Evolutionary conservation across 2,888 invertebrate species (phyloP).

Genomic region (Eristalinus aeneus): DNA sequence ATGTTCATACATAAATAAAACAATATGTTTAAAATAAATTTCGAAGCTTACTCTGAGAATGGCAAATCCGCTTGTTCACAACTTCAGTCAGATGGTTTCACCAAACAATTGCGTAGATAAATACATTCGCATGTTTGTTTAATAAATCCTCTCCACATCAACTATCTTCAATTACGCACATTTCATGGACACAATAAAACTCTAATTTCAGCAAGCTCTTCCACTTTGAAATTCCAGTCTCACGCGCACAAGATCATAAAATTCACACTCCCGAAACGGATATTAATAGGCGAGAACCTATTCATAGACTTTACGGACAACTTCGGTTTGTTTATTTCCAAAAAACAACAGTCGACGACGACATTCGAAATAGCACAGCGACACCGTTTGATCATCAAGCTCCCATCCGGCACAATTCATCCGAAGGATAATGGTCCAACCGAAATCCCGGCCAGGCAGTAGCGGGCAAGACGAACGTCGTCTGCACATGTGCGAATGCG

Average conservation of each 20-base stretch:
- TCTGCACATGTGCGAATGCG: constrained; percentile 64
- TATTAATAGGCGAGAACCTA: constrained; percentile 57
- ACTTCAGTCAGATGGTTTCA: no score
- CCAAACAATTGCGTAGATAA: no score
- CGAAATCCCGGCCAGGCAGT: constrained; percentile 31
- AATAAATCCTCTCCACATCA: neutral
- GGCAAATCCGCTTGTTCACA: no score
- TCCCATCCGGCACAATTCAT: constrained; percentile 7
- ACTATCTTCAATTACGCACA: neutral
- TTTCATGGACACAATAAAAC: neutral
- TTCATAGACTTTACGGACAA: constrained; percentile 48
- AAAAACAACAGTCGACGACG: neutral
- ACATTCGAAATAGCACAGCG: constrained; percentile 5
- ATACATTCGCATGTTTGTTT: no score
- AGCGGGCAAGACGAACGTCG: constrained; percentile 21
- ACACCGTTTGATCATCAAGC: constrained; percentile 2
- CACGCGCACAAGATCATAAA: neutral
- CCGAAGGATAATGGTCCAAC: constrained; percentile 25
- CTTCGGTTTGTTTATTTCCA: neutral
- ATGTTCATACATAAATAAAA: no score
- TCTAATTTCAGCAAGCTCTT: neutral
- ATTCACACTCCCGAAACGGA: constrained; percentile 38
- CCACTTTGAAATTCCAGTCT: constrained; percentile 5
- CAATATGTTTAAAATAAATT: no score
- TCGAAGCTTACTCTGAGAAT: no score